Evolutionary conservation across 2,113 vertebrate genomes (phyloP).

Genomic region (Triplophysa rosa): DNA sequence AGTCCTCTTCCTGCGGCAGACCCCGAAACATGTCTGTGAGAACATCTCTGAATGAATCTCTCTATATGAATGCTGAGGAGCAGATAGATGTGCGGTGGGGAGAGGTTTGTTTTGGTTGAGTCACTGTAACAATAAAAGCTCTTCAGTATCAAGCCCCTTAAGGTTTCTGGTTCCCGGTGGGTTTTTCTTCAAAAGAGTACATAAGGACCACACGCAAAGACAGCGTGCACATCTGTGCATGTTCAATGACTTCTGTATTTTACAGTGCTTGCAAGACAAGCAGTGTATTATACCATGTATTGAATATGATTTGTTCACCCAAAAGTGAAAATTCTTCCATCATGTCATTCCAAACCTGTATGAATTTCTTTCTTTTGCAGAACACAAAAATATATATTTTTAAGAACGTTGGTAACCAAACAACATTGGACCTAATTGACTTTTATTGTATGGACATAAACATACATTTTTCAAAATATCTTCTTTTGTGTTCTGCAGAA

Average conservation of each 20-base stretch:
- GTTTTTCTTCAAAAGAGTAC: conserved; percentile 7
- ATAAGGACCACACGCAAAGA: conserved; percentile 36
- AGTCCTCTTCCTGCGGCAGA: conserved; percentile 24
- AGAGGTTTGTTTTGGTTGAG: conserved; percentile 41
- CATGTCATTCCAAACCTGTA: too few species aligned
- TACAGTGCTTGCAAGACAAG: neutral
- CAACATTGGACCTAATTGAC: too few species aligned
- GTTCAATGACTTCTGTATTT: neutral
- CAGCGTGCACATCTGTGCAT: conserved; percentile 21
- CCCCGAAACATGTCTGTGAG: conserved; percentile 27
- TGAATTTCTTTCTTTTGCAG: too few species aligned
- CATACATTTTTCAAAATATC: too few species aligned
- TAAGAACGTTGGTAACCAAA: too few species aligned
- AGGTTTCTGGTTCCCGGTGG: neutral
- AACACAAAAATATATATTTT: too few species aligned
- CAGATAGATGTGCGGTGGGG: conserved; percentile 14
- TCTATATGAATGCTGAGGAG: neutral
- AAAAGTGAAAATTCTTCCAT: too few species aligned
- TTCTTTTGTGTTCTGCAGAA: too few species aligned
- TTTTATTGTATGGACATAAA: too few species aligned
- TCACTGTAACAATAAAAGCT: conserved; percentile 39
- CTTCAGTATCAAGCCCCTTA: conserved; percentile 26
- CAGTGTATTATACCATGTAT: too few species aligned
- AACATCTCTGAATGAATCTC: conserved; percentile 28
- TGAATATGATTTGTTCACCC: too few species aligned